phyloP scores from a whole-genome alignment of 2,797 vertebrate genomes.

The Lutjanus argentimaculatus region DNA sequence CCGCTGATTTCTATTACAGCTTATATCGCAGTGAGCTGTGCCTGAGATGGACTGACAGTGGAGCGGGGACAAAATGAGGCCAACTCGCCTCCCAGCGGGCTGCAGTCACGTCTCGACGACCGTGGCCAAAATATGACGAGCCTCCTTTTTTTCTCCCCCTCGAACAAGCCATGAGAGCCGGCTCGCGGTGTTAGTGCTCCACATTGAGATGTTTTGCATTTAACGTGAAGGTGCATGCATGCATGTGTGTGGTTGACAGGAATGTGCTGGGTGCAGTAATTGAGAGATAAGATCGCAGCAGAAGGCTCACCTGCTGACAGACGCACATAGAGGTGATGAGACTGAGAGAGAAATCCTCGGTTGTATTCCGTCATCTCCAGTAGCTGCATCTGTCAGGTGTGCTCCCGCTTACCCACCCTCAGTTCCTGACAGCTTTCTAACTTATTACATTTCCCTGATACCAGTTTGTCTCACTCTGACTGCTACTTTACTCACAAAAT shows the following conservation, averaged over 20 bases:
- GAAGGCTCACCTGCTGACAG: slow-evolving; percentile 79
- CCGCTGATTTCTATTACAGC: no score
- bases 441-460: slow-evolving; percentile 1
- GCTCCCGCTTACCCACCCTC: slow-evolving; percentile 59
- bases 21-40: no score
- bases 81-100: no score
- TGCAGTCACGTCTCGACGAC: no score
- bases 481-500: background rate
- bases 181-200: background rate
- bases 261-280: slow-evolving; percentile 85
- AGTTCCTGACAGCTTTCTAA: slow-evolving; percentile 21
- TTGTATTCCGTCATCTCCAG: slow-evolving; percentile 65
- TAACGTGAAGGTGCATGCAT: slow-evolving; percentile 67
- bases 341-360: slow-evolving; percentile 59
- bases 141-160: no score
- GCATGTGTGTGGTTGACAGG: slow-evolving; percentile 78
- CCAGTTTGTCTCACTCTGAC: background rate
- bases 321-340: slow-evolving; percentile 80
- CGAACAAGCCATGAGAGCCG: slow-evolving; percentile 7
- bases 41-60: no score
- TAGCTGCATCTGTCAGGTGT: slow-evolving; percentile 73
- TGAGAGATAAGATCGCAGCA: slow-evolving; percentile 83
- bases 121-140: no score
- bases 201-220: slow-evolving; percentile 65
- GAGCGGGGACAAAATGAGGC: no score